Percentiles rank a stretch among this genome's conserved stretches.
These are phyloP conservation scores for Masnerella sp. DNA, from an alignment of 2,888 invertebrate genomes.

Conservation along the genomic window DNA sequence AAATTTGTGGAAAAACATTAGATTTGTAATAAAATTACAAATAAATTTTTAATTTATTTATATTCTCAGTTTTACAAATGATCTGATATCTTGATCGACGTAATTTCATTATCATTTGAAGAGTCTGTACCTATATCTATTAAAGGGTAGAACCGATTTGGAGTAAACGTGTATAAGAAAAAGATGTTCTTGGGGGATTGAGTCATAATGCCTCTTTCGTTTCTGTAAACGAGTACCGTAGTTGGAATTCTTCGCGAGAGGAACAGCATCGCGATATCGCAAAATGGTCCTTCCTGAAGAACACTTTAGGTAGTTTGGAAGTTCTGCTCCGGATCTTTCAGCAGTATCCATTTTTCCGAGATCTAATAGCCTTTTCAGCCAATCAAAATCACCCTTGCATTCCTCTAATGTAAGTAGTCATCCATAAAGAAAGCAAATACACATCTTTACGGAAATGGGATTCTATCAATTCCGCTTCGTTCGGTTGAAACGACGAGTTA, in stretches of 20 bases:
- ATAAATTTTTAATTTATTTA: too few species aligned
- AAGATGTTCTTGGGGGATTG: constrained; percentile 40
- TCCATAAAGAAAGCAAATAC: constrained; percentile 52
- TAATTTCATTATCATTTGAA: constrained; percentile 22
- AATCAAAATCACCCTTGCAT: constrained; percentile 54
- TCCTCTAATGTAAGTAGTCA: constrained; percentile 48
- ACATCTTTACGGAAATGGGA: constrained; percentile 36
- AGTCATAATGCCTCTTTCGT: constrained; percentile 36
- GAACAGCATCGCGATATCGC: constrained; percentile 34
- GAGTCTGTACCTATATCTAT: constrained; percentile 20
- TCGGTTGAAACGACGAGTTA: constrained; percentile 7
- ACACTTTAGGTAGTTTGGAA: constrained; percentile 59
- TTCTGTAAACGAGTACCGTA: constrained; percentile 38
- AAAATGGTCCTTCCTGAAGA: constrained; percentile 45
- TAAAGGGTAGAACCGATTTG: constrained; percentile 24
- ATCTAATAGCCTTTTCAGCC: constrained; percentile 46
- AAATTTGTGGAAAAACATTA: too few species aligned
- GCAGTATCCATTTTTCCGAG: constrained; percentile 38
- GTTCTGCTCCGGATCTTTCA: constrained; percentile 46
- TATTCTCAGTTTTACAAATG: too few species aligned
- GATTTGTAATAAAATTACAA: too few species aligned
- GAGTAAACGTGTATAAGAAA: constrained; percentile 19
- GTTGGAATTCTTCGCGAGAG: constrained; percentile 30
- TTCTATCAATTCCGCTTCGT: constrained; percentile 18
- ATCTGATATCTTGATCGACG: too few species aligned